Conservation (phyloP, 1,140 invertebrate species). For the Ylistrum balloti region DNA sequence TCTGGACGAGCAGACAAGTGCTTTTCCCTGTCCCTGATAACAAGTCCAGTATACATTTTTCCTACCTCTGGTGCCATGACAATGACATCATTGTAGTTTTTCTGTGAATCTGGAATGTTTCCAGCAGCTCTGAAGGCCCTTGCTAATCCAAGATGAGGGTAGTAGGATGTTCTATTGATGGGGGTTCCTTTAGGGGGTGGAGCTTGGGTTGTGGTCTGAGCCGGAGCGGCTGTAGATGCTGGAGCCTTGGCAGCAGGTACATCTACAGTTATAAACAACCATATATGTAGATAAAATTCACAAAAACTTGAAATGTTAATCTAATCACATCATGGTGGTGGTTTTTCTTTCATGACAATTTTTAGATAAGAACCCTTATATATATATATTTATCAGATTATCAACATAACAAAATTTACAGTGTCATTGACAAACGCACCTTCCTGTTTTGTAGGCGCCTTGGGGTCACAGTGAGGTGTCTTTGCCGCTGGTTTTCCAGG, state of each 20-base stretch:
- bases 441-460: background rate
- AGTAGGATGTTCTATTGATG: slow-evolving; percentile 77
- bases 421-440: background rate
- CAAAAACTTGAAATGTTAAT: too few relatives aligned
- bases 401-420: too few relatives aligned
- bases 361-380: too few relatives aligned
- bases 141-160: slow-evolving; percentile 78
- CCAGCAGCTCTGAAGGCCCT: slow-evolving; percentile 72
- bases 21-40: too few relatives aligned
- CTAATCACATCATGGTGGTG: too few relatives aligned
- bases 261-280: too few relatives aligned
- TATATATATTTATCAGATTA: too few relatives aligned
- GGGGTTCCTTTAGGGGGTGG: slow-evolving; percentile 63
- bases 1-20: too few relatives aligned
- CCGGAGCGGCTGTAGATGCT: slow-evolving; percentile 43
- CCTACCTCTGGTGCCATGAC: slow-evolving; percentile 81
- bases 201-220: slow-evolving; percentile 58
- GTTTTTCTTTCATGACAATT: too few relatives aligned
- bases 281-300: too few relatives aligned
- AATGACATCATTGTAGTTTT: slow-evolving; percentile 80
- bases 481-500: slow-evolving; percentile 43
- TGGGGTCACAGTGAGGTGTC: slow-evolving; percentile 19
- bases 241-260: slow-evolving; percentile 49
- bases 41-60: too few relatives aligned
- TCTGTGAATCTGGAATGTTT: slow-evolving; percentile 75